These are phyloP conservation scores for Schrankia costaestrigalis DNA, from an alignment of 2,888 invertebrate genomes.

Conservation along the genomic window DNA sequence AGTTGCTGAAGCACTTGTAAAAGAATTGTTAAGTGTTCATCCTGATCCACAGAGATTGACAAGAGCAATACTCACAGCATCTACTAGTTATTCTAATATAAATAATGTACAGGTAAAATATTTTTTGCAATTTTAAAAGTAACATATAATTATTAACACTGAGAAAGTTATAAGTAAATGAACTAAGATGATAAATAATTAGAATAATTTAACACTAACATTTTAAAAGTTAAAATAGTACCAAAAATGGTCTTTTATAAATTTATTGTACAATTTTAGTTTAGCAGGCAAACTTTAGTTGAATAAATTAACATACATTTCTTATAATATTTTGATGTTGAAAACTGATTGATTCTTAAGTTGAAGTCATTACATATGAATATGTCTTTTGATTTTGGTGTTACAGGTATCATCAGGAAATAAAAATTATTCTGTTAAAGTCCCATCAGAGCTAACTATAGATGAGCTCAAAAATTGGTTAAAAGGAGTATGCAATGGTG, in stretches of 20 bases:
- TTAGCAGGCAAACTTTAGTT: no score
- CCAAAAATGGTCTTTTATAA: background rate
- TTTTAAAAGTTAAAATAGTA: background rate
- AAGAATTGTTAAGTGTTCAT: constrained; percentile 70
- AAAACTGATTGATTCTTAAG: background rate
- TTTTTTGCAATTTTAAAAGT: background rate
- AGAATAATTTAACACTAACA: no score
- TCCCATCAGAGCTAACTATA: constrained; percentile 70
- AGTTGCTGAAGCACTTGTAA: constrained; percentile 62
- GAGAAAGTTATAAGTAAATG: no score
- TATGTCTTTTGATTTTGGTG: background rate
- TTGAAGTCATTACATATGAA: background rate
- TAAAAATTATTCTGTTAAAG: constrained; percentile 79
- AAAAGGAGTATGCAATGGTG: constrained; percentile 68
- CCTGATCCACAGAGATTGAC: constrained; percentile 77
- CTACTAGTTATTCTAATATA: constrained; percentile 73
- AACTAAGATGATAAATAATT: no score
- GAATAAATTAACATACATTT: background rate
- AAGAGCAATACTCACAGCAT: constrained; percentile 75
- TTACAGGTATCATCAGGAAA: constrained; percentile 62
- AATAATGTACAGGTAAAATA: constrained; percentile 63
- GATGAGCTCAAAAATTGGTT: constrained; percentile 78
- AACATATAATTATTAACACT: no score
- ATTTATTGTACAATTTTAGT: no score
- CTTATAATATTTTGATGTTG: background rate